Conservation (phyloP, 2,113 vertebrate species). For the Ailurus styani region DNA sequence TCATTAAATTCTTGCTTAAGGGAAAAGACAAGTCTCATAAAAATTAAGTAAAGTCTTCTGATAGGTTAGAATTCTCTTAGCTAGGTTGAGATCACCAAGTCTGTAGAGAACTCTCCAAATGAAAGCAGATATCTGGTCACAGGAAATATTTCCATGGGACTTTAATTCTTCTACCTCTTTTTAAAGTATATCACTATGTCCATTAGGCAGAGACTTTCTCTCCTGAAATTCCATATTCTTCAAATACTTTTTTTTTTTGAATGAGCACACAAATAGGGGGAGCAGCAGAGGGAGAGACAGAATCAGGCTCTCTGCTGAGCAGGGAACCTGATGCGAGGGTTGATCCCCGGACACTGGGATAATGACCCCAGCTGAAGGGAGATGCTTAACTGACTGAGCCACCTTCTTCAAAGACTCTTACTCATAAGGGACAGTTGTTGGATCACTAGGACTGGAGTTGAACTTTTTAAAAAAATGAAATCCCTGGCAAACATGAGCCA, state of each 20-base stretch:
- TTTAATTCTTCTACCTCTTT: not conserved
- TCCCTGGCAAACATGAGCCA: not conserved
- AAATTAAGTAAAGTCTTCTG: not conserved
- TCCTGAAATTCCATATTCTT: not conserved
- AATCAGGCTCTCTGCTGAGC: too few relatives aligned
- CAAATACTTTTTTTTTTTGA: not conserved
- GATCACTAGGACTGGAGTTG: not conserved
- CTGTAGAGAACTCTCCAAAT: not conserved
- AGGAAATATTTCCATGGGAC: not conserved
- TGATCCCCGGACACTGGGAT: too few relatives aligned
- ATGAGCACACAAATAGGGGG: too few relatives aligned
- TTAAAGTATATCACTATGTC: not conserved
- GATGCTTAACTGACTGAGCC: too few relatives aligned
- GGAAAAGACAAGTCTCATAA: not conserved
- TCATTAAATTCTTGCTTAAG: constrained; percentile 9
- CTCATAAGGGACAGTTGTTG: not conserved
- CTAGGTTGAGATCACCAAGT: not conserved
- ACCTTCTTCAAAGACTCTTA: not conserved
- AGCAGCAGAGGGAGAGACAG: too few relatives aligned
- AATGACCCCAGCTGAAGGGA: too few relatives aligned
- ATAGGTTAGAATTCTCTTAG: not conserved
- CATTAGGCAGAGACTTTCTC: not conserved
- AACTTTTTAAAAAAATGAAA: not conserved
- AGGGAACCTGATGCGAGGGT: too few relatives aligned
- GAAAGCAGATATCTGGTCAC: not conserved